Evolutionary conservation across 2,888 invertebrate genomes (phyloP).

Genomic region (Microdon myrmicae): DNA sequence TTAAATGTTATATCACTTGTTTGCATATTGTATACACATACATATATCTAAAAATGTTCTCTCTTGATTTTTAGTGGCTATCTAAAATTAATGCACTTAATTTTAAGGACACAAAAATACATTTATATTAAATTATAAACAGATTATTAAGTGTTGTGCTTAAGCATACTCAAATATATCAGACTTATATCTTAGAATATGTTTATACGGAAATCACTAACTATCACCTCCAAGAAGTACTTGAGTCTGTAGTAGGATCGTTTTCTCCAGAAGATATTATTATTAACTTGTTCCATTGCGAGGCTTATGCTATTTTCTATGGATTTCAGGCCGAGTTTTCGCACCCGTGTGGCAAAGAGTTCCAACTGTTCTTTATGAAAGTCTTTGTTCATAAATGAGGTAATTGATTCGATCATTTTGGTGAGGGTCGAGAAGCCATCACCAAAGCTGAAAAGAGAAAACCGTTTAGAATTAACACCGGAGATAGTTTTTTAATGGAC

Average conservation of each 20-base stretch:
- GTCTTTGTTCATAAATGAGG: constrained; percentile 70
- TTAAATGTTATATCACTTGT: constrained; percentile 51
- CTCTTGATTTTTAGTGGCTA: not conserved
- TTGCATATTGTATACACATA: constrained; percentile 23
- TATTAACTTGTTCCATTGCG: constrained; percentile 66
- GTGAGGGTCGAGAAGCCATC: constrained; percentile 70
- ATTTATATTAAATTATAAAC: too few species aligned
- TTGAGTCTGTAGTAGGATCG: constrained; percentile 65
- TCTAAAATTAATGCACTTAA: too few species aligned
- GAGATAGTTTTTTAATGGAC: constrained; percentile 41
- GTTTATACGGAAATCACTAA: constrained; percentile 64
- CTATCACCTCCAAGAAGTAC: constrained; percentile 62
- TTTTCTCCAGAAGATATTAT: constrained; percentile 66
- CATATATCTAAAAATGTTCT: not conserved
- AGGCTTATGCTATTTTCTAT: constrained; percentile 62
- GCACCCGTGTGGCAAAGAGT: constrained; percentile 60
- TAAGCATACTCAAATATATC: too few species aligned
- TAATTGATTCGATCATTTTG: constrained; percentile 69
- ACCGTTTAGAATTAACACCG: not conserved
- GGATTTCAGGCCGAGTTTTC: constrained; percentile 61
- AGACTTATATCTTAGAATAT: not conserved
- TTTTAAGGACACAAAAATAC: too few species aligned
- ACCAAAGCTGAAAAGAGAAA: constrained; percentile 66
- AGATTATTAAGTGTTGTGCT: too few species aligned
- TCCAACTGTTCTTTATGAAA: constrained; percentile 65